Conservation (phyloP, 2,113 vertebrate species). For the Tragulus kanchil region DNA sequence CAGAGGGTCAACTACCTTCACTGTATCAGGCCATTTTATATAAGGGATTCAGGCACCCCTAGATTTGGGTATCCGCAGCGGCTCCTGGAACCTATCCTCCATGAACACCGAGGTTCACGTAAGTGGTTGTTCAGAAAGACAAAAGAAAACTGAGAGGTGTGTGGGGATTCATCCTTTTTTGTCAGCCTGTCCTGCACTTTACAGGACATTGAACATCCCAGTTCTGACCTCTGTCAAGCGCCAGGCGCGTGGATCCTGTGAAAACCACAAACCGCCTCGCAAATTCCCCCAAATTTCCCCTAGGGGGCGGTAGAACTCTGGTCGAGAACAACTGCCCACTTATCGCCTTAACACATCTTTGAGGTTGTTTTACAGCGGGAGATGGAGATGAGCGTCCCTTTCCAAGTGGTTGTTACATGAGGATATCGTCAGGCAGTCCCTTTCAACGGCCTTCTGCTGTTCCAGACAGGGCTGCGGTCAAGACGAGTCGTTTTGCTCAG, state of each 20-base stretch:
- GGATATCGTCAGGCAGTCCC: background rate
- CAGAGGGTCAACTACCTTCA: background rate
- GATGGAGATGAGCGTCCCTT: background rate
- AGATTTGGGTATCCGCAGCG: background rate
- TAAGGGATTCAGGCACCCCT: background rate
- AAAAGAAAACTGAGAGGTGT: background rate
- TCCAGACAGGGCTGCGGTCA: background rate
- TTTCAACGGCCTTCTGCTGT: background rate
- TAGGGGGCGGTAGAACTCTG: slow-evolving; percentile 63
- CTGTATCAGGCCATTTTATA: background rate
- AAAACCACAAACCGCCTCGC: background rate
- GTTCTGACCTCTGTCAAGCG: background rate
- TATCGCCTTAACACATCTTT: background rate
- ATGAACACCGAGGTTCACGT: background rate
- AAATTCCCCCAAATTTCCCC: slow-evolving; percentile 37
- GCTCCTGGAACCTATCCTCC: background rate
- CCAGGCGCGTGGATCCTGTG: background rate
- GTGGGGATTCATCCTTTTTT: background rate
- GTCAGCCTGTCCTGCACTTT: background rate
- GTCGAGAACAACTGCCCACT: background rate
- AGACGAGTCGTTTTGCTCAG: background rate
- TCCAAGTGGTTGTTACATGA: background rate
- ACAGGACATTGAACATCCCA: background rate
- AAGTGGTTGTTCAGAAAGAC: background rate
- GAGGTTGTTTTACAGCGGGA: background rate